phyloP scores from a whole-genome alignment of 2,113 vertebrate genomes.

The Misgurnus mizolepis region DNA sequence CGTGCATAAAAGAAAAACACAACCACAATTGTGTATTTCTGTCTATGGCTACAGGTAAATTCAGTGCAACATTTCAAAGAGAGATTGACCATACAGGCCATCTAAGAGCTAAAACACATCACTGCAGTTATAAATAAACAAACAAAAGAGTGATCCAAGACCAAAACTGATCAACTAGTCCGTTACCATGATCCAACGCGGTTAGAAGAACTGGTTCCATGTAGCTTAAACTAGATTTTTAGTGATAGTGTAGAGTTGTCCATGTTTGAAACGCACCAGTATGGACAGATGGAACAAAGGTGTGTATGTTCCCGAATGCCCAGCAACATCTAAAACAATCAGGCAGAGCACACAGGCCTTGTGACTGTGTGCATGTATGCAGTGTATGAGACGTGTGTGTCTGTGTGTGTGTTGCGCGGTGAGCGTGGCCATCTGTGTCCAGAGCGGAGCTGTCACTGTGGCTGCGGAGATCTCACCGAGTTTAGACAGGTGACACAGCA shows the following conservation, averaged over 20 bases:
- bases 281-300: slow-evolving; percentile 34
- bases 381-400: slow-evolving; percentile 28
- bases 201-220: too few species aligned
- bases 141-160: too few species aligned
- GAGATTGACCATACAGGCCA: too few species aligned
- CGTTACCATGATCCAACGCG: too few species aligned
- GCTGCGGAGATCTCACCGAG: slow-evolving; percentile 70
- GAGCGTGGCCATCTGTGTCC: slow-evolving; percentile 83
- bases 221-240: not conserved
- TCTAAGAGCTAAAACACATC: too few species aligned
- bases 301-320: slow-evolving; percentile 33
- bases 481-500: slow-evolving; percentile 90
- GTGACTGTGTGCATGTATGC: slow-evolving; percentile 43
- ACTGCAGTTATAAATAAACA: too few species aligned
- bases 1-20: too few species aligned
- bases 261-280: slow-evolving; percentile 17
- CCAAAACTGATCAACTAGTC: too few species aligned
- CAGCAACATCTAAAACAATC: slow-evolving; percentile 52
- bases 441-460: slow-evolving; percentile 91
- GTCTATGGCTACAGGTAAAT: too few species aligned
- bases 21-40: too few species aligned
- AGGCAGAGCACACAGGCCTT: slow-evolving; percentile 24
- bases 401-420: slow-evolving; percentile 67
- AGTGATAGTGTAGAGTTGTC: not conserved
- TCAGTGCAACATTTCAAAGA: too few species aligned